Conservation (phyloP, 2,888 invertebrate species). For the Lymantria dispar region DNA sequence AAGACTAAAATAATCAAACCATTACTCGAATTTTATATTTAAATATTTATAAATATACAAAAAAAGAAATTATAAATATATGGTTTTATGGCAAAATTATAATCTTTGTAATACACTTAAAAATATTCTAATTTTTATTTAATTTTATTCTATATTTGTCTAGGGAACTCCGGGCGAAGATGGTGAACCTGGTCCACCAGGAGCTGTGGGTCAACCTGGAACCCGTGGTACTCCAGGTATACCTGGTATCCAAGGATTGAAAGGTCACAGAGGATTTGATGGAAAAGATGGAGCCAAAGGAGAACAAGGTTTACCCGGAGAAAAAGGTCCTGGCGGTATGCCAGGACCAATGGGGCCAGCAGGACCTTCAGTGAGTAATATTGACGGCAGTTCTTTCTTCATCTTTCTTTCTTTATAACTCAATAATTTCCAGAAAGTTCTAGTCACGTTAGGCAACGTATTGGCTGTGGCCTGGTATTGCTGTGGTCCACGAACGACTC, state of each 20-base stretch:
- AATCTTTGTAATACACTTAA: not conserved
- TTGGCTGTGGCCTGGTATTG: too few species aligned
- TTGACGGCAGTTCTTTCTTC: too few species aligned
- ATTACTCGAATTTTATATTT: not conserved
- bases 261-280: constrained; percentile 91
- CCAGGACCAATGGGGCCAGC: constrained; percentile 86
- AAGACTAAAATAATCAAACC: constrained; percentile 35
- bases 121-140: not conserved
- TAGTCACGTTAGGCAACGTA: too few species aligned
- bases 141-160: not conserved
- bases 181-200: constrained; percentile 89
- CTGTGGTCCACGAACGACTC: too few species aligned
- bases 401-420: too few species aligned
- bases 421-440: too few species aligned
- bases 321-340: constrained; percentile 87
- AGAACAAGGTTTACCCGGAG: constrained; percentile 88
- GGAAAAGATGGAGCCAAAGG: constrained; percentile 92
- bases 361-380: constrained; percentile 85
- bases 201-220: constrained; percentile 87
- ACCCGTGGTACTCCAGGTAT: constrained; percentile 87
- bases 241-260: constrained; percentile 91
- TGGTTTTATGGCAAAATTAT: not conserved
- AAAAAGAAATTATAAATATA: too few species aligned
- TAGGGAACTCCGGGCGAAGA: constrained; percentile 90
- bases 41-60: not conserved